Evolutionary conservation across 2,888 invertebrate genomes (phyloP).

Genomic region (Drosophila antonietae): DNA sequence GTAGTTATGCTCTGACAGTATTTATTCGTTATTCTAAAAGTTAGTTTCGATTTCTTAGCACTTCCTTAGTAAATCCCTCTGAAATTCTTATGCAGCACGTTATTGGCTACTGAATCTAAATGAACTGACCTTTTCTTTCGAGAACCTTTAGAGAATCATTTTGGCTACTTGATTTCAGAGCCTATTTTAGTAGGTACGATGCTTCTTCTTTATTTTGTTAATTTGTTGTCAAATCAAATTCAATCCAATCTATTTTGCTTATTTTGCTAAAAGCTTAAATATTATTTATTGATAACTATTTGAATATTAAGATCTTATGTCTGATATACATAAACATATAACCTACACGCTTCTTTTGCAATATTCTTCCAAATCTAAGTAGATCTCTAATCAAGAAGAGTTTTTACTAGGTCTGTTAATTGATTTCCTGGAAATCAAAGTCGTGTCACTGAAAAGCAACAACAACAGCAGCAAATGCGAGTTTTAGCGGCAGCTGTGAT

Average conservation of each 20-base stretch:
- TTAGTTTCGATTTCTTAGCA: no score
- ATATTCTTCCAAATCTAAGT: not conserved
- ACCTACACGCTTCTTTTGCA: not conserved
- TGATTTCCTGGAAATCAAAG: slow-evolving; percentile 13
- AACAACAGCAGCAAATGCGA: not conserved
- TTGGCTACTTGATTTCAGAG: not conserved
- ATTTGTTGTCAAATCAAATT: no score
- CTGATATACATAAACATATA: not conserved
- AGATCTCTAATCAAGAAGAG: not conserved
- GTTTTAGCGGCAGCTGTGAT: slow-evolving; percentile 1
- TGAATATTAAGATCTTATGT: no score
- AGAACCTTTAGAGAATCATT: not conserved
- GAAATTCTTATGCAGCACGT: no score
- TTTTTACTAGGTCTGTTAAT: not conserved
- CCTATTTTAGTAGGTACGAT: no score
- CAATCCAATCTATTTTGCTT: not conserved
- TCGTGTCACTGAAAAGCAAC: slow-evolving; percentile 6
- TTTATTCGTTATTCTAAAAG: no score
- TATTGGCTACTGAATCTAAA: no score
- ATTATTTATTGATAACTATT: no score
- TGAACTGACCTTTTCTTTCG: no score
- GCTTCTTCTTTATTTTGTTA: no score
- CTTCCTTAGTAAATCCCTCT: no score
- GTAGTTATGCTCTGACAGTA: rapidly evolving
- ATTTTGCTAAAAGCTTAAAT: not conserved